These are phyloP conservation scores for Columba janthina DNA, from an alignment of 2,113 vertebrate genomes.

Conservation along the genomic window DNA sequence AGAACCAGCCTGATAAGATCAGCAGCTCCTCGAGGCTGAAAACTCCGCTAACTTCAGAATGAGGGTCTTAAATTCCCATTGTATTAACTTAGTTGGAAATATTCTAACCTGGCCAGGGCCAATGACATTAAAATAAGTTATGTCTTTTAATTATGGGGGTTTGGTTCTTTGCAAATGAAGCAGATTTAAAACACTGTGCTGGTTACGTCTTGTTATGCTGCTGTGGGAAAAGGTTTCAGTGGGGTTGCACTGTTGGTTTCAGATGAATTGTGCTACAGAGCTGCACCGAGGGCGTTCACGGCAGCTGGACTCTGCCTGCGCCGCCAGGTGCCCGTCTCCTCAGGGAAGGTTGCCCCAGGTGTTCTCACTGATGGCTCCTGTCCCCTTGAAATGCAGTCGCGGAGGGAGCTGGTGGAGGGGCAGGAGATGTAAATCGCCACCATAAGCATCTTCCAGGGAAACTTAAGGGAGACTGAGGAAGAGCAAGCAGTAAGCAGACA, in stretches of 20 bases:
- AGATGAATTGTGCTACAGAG: too few relatives aligned
- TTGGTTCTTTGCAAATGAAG: not conserved
- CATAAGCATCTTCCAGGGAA: too few relatives aligned
- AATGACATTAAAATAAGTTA: not conserved
- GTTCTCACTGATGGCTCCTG: too few relatives aligned
- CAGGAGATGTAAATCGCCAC: too few relatives aligned
- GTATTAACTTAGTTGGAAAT: not conserved
- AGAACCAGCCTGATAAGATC: not conserved
- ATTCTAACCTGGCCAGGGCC: not conserved
- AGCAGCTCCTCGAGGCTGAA: not conserved
- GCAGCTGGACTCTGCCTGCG: too few relatives aligned
- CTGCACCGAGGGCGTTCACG: too few relatives aligned
- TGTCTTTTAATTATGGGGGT: not conserved
- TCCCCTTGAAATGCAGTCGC: too few relatives aligned
- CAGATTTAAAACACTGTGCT: accelerated
- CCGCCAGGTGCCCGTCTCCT: too few relatives aligned
- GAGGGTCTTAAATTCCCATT: not conserved
- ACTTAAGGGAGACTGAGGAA: not conserved
- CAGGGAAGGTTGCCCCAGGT: too few relatives aligned
- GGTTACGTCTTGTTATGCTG: not conserved
- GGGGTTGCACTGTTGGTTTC: too few relatives aligned
- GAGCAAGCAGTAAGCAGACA: not conserved
- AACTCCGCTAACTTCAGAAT: not conserved
- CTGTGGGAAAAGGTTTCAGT: not conserved
- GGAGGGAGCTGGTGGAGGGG: too few relatives aligned